Conservation (phyloP, 2,113 vertebrate genomes). For the Thalassoma bifasciatum region DNA sequence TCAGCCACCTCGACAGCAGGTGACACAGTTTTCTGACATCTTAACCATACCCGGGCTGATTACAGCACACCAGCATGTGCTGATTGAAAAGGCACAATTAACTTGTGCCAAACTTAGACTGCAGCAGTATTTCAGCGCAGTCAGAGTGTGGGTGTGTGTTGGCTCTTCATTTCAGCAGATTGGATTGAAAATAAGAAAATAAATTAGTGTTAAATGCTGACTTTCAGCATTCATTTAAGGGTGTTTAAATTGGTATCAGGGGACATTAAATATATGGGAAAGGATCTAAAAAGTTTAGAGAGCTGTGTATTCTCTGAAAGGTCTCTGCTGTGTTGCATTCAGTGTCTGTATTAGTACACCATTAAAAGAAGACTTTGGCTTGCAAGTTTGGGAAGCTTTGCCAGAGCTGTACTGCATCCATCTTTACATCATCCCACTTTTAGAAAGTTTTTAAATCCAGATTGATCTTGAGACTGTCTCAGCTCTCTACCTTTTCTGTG, state of each 20-base stretch:
- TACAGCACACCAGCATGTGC: not conserved
- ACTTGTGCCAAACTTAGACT: slow-evolving; percentile 2
- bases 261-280: not conserved
- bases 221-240: slow-evolving; percentile 23
- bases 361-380: slow-evolving; percentile 16
- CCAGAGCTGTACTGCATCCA: slow-evolving; percentile 11
- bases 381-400: not conserved
- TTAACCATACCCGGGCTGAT: slow-evolving; percentile 9
- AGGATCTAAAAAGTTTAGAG: slow-evolving; percentile 11
- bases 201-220: slow-evolving; percentile 17
- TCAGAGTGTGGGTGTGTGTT: not conserved
- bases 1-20: slow-evolving; percentile 93
- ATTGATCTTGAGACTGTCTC: not conserved
- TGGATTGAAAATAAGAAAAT: slow-evolving; percentile 21
- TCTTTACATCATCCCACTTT: slow-evolving; percentile 1
- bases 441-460: not conserved
- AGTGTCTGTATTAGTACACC: slow-evolving; percentile 1
- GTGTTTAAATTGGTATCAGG: slow-evolving; percentile 15
- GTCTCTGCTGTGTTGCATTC: slow-evolving; percentile 20
- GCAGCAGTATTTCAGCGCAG: not conserved
- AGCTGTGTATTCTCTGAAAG: slow-evolving; percentile 31
- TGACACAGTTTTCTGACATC: slow-evolving; percentile 68
- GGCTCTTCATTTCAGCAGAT: not conserved
- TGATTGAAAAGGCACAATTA: slow-evolving; percentile 6
- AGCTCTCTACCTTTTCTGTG: not conserved